Evolutionary conservation across 2,113 vertebrate species (phyloP).

Genomic region (Numida meleagris): DNA sequence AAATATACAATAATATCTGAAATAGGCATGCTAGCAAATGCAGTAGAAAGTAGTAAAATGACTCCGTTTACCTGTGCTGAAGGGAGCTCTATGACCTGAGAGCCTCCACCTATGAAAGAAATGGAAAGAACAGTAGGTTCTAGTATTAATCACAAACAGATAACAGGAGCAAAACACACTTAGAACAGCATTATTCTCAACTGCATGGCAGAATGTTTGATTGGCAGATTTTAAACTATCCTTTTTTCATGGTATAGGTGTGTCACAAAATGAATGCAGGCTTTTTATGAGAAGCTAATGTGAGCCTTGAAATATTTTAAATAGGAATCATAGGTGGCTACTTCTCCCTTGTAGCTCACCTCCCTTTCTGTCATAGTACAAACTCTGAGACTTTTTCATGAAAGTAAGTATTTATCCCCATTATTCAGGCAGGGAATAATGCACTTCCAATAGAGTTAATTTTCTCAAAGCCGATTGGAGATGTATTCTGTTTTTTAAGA

Average conservation of each 20-base stretch:
- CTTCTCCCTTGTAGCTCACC: neutral
- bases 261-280: neutral
- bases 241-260: neutral
- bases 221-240: neutral
- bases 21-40: neutral
- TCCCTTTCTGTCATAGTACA: neutral
- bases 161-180: neutral
- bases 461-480: neutral
- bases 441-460: neutral
- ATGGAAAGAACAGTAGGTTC: neutral
- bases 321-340: neutral
- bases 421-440: neutral
- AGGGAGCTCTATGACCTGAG: neutral
- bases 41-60: neutral
- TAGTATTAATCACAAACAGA: neutral
- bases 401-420: neutral
- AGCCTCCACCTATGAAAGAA: neutral
- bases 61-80: neutral
- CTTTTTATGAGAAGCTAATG: neutral
- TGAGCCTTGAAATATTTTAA: neutral
- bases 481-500: neutral
- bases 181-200: neutral
- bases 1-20: neutral
- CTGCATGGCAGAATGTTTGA: neutral
- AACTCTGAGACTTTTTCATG: neutral